phyloP scores from a whole-genome alignment of 2,888 invertebrate genomes.

The Teleogryllus oceanicus region DNA sequence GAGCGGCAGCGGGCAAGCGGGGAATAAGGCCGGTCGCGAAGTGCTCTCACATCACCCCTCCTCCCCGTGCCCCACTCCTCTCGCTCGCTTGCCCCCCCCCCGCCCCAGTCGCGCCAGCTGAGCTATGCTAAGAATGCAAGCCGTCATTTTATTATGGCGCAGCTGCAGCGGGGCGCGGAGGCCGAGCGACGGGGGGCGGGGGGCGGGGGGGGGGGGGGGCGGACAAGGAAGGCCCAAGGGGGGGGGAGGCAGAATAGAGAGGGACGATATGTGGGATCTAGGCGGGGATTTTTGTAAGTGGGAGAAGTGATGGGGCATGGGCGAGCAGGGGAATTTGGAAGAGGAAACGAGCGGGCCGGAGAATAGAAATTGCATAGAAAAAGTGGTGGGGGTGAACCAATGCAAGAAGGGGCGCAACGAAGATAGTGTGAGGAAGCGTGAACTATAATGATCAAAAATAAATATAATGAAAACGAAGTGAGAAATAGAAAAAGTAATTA shows the following conservation, averaged over 20 bases:
- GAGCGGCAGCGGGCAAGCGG: neutral
- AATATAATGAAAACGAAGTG: too few relatives aligned
- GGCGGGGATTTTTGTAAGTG: neutral
- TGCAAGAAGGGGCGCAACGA: too few relatives aligned
- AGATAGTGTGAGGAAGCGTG: too few relatives aligned
- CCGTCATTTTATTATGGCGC: conserved; percentile 11
- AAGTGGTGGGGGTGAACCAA: too few relatives aligned
- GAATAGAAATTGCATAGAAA: too few relatives aligned
- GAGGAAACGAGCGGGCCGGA: too few relatives aligned
- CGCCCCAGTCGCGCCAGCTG: neutral
- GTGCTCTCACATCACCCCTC: neutral
- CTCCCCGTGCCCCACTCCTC: neutral
- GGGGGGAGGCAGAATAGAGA: too few relatives aligned
- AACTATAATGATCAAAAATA: too few relatives aligned
- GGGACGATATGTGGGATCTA: neutral
- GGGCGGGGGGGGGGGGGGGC: too few relatives aligned
- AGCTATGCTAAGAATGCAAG: conserved; percentile 2
- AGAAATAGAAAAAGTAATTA: too few relatives aligned
- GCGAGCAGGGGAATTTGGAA: neutral
- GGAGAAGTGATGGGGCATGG: neutral
- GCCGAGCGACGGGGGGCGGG: too few relatives aligned
- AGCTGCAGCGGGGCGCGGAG: neutral
- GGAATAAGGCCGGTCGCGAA: neutral
- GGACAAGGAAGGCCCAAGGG: too few relatives aligned
- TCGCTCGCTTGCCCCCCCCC: neutral